Evolutionary conservation across 2,888 invertebrate species (phyloP), one percentile per base, ranked within the genome.

Genomic region (Cyrtodaria siliqua): DNA sequence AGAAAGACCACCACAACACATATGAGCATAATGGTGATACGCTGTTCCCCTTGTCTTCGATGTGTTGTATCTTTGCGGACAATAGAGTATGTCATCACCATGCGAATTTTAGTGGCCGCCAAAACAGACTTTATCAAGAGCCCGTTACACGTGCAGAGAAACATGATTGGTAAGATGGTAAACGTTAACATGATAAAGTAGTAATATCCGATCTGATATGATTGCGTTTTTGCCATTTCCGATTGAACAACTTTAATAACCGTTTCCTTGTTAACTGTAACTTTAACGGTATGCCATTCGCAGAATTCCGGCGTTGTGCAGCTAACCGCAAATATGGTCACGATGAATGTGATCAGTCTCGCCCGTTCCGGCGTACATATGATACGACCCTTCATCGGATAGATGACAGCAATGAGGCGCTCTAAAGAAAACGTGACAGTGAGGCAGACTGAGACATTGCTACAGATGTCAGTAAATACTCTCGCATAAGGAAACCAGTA

Each of bases 341-440:
- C 94, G 50, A 94, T 90, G 61, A 94, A 91, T 69, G 96, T 95
- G 75, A 96, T 95, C 88, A 94, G 94, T 91, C 95, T 95, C 14
- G 96, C 96, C 80, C 96, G 93, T 55, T 95, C 94, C 87, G 96
- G 95, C 1, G 96, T 96, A 59, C 89, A 89, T n/a, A 88, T 70
- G 8, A 83, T 84, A 16, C 84, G 76, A 56, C 96, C 95, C 82
- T 95, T 94, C 91, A 96, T 95, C 24, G 96, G 96, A 92, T 96
- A 95, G 87, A 96, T 95, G 27, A 96, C 96, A 38, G 96, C 96
- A 81, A 96, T 95, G 93, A 96, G 96, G 60, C 96, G 94, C 93
- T 96, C 96, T 62, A 96, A 94, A 23, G 96, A 96, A 91, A 96
- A 96, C 64, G 96, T 95, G 27, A 96, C 95, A 29, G 96, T 96